A percentile compares a stretch with the other conserved stretches of the same genome.
Evolutionary conservation across 2,113 vertebrate genomes (phyloP).

Genomic region (Tympanuchus pallidicinctus): DNA sequence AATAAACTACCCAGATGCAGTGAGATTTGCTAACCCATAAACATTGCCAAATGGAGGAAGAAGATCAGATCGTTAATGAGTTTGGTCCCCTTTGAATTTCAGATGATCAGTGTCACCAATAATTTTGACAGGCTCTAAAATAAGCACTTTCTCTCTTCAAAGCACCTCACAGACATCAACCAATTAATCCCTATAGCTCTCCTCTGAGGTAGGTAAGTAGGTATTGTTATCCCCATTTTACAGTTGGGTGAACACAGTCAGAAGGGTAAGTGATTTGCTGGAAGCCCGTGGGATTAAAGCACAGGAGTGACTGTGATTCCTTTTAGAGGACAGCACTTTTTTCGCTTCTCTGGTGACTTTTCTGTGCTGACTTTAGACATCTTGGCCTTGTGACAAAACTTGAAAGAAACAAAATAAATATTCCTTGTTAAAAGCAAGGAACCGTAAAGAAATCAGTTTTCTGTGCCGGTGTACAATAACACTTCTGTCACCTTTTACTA

Average conservation of each 20-base stretch:
- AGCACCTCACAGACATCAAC: conserved; percentile 50
- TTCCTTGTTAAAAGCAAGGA: conserved; percentile 11
- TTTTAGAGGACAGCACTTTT: conserved; percentile 11
- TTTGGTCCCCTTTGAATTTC: conserved; percentile 62
- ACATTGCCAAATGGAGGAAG: conserved; percentile 49
- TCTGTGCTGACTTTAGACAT: conserved; percentile 33
- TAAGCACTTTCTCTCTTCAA: conserved; percentile 67
- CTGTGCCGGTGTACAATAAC: not conserved
- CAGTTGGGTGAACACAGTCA: conserved; percentile 68
- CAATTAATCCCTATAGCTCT: conserved; percentile 64
- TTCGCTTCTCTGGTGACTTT: not conserved
- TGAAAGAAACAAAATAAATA: conserved; percentile 1
- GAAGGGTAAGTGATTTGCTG: conserved; percentile 66
- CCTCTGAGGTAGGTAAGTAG: conserved; percentile 63
- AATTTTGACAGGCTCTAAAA: conserved; percentile 70
- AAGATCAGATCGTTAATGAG: conserved; percentile 27
- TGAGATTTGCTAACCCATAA: conserved; percentile 46
- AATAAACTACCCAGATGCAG: conserved; percentile 43
- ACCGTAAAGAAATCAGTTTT: not conserved
- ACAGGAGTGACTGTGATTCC: conserved; percentile 39
- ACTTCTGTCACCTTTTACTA: not conserved
- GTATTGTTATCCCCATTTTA: conserved; percentile 71
- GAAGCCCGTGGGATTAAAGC: conserved; percentile 62
- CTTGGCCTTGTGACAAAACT: not conserved
- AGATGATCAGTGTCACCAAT: conserved; percentile 66